Base-by-base conservation (phyloP, 2,888 invertebrate genomes). In the Pelosia muscerda region DNA sequence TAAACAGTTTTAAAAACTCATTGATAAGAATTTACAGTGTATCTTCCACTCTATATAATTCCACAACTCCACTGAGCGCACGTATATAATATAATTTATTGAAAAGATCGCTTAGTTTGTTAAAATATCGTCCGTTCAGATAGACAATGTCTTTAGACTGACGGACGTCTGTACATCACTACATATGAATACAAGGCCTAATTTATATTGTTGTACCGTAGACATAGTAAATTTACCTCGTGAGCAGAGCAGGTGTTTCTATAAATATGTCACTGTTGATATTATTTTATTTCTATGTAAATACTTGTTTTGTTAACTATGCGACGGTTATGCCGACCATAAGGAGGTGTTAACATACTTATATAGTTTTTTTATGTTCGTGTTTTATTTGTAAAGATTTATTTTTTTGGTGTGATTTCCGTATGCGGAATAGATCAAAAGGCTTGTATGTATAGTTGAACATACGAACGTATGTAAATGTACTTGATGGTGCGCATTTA, bases 71-170 rank as follows among this genome's bases (percentile, higher is more conserved):
- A 66, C 72, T 81, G 82, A 84, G 79, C 79, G 77, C 80, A 81
- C 83, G 81, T 81, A 71, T 84, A 77, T 82, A 78, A 85, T 86
- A 87, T 85, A 86, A 86, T 86, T 85, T 86, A 87, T 85, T 84
- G 78, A 82, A 85, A 86, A 85, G 85, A 86, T 84, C 85, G 84
- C 79, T 84, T 81, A 86, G 88, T 89, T 89, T 86, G 90, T 88
- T 90, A 87, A 88, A 88, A 87, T 88, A 86, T 88, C 86, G 82
- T 84, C 79, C 74, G 82, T 87, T 56, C 69, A 75, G 86, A 86
- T 84, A 85, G 87, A 86, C 86, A 84, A 82, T 81, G 84, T 83
- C 83, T 75, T 77, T 68, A 69, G 79, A 80, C 72, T 74, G 85
- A 83, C 84, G 59, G 85, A 84, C 85, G 76, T 87, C 84, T 83